Evolutionary conservation across 2,888 invertebrate species (phyloP).

Genomic region (Netelia virgata): DNA sequence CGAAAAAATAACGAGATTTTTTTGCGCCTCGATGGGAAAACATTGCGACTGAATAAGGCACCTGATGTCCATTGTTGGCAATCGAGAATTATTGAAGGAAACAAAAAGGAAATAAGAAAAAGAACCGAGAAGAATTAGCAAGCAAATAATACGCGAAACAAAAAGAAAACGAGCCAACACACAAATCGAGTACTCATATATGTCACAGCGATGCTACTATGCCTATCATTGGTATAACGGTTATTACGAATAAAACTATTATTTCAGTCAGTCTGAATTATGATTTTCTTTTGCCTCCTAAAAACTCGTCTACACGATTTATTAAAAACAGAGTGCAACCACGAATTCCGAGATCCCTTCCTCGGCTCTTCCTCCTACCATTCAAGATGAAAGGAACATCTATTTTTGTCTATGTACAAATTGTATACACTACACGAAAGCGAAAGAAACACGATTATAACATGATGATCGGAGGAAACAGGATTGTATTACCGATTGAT

Average conservation of each 20-base stretch:
- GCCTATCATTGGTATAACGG: constrained; percentile 73
- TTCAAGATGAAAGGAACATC: constrained; percentile 42
- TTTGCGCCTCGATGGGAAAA: constrained; percentile 68
- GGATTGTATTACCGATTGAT: constrained; percentile 24
- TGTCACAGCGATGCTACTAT: constrained; percentile 73
- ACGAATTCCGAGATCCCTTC: not conserved
- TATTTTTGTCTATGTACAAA: constrained; percentile 58
- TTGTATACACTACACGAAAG: constrained; percentile 35
- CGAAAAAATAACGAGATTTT: constrained; percentile 17
- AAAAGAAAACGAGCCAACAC: constrained; percentile 67
- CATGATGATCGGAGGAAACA: constrained; percentile 21
- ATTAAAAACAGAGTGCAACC: not conserved
- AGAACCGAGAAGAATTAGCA: constrained; percentile 39
- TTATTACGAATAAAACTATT: constrained; percentile 73
- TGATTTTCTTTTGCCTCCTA: not conserved
- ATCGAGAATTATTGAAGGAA: constrained; percentile 53
- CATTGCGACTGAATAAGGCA: constrained; percentile 71
- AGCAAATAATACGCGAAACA: constrained; percentile 45
- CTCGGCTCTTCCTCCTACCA: constrained; percentile 11
- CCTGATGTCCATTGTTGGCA: constrained; percentile 79
- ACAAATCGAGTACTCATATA: constrained; percentile 64
- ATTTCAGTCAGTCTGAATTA: constrained; percentile 68
- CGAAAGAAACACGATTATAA: constrained; percentile 2
- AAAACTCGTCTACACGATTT: not conserved
- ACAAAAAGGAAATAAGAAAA: constrained; percentile 2